Evolutionary conservation across 2,888 invertebrate species (phyloP), one percentile per base, ranked within the genome.

Genomic region (Lasioglossum calceatum): DNA sequence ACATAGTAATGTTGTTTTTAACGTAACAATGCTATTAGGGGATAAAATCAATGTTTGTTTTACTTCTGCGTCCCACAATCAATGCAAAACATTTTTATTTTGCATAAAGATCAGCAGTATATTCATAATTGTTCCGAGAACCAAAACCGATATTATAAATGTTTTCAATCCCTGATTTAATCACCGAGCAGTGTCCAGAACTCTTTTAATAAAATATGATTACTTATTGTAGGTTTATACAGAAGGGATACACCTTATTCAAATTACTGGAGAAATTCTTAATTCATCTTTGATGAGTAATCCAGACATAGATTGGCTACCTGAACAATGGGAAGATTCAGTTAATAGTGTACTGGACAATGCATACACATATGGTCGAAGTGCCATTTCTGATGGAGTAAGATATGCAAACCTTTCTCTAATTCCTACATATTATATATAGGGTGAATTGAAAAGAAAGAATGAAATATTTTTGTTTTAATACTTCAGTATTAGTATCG

Each of bases 301-400:
- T 95, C 98, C 99, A 54, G 98, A 98, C 93, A 95, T 98, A 80
- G 95, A 95, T 81, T 95, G 97, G 91, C 96, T 99, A 79, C 99
- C 99, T 0, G 97, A 98, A 82, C 97, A 97, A 7, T 97, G 98
- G 97, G 97, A 98, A 93, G 97, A 97, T 77, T 98, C 98, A 82
- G 96, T 99, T 70, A 98, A 99, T 95, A 98, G 98, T 32, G 97
- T 99, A 88, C 96, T 99, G 19, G 98, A 98, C 92, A 98, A 99
- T 95, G 99, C 98, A 0, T 99, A 99, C 94, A 97, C 98, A 44
- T 99, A 99, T 95, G 99, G 99, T 1, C 96, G 99, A 89, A 98
- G 98, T 94, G 98, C 98, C 93, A 98, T 99, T 92, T 98, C 98
- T 36, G 97, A 98, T 91, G 97, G 98, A 94, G 98, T 98, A 94